A percentile compares a stretch with the other conserved stretches of the same genome.
These are phyloP conservation scores for Choristoneura fumiferana DNA, from an alignment of 1,140 invertebrate genomes.

Conservation along the genomic window DNA sequence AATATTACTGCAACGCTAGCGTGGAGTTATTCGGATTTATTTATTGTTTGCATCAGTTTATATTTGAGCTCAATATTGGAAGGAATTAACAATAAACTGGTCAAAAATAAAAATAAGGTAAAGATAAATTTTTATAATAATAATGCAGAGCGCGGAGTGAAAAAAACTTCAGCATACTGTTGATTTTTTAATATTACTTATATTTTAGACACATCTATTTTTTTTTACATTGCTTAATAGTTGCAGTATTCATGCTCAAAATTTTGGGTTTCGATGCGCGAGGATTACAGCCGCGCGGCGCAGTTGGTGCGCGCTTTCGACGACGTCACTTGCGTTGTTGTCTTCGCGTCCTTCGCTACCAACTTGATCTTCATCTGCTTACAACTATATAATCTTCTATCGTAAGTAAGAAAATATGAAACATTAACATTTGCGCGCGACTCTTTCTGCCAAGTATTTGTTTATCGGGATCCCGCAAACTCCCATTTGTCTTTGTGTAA, in stretches of 20 bases:
- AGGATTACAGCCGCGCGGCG: conserved; percentile 79
- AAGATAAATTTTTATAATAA: neutral
- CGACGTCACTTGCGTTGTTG: conserved; percentile 78
- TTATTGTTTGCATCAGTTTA: conserved; percentile 77
- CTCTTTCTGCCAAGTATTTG: too few relatives aligned
- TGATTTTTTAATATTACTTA: too few relatives aligned
- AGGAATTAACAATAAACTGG: conserved; percentile 71
- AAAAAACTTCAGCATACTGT: too few relatives aligned
- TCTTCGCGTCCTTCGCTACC: conserved; percentile 83
- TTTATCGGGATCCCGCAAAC: too few relatives aligned
- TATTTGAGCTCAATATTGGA: conserved; percentile 74
- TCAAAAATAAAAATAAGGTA: conserved; percentile 62
- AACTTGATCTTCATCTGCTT: conserved; percentile 87
- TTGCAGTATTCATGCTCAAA: conserved; percentile 74
- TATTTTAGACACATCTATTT: too few relatives aligned
- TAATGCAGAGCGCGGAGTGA: too few relatives aligned
- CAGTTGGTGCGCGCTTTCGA: conserved; percentile 78
- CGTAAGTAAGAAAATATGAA: conserved; percentile 80
- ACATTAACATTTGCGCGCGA: too few relatives aligned
- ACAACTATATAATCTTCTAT: conserved; percentile 83
- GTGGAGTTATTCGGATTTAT: conserved; percentile 81
- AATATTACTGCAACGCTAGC: conserved; percentile 78
- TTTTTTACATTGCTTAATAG: too few relatives aligned
- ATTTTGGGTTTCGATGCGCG: conserved; percentile 79
- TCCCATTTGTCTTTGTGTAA: too few relatives aligned